phyloP scores from a whole-genome alignment of 2,113 vertebrate genomes.

The Melanotaenia duboulayi region DNA sequence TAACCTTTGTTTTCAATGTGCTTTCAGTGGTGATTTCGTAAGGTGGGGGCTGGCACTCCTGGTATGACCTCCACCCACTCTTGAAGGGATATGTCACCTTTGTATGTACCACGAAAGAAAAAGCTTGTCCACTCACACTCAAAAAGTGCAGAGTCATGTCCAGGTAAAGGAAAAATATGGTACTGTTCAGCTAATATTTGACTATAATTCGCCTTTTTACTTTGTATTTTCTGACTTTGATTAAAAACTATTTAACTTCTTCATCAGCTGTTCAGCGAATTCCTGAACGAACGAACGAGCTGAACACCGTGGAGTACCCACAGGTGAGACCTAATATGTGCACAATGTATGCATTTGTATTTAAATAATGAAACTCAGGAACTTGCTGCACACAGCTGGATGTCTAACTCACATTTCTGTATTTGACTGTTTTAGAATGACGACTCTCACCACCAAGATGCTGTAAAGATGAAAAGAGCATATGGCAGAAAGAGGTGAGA shows the following conservation, averaged over 20 bases:
- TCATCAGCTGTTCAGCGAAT: constrained; percentile 56
- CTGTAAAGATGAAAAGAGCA: constrained; percentile 73
- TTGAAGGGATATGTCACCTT: constrained; percentile 68
- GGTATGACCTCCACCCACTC: constrained; percentile 65
- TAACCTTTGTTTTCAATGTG: neutral
- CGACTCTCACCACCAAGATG: constrained; percentile 39
- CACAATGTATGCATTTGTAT: neutral
- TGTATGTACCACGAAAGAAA: constrained; percentile 76
- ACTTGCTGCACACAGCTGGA: neutral
- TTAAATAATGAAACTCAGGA: constrained; percentile 5
- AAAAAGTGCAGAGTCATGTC: constrained; percentile 53
- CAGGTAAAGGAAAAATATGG: constrained; percentile 49
- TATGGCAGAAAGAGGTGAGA: constrained; percentile 77
- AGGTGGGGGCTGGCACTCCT: constrained; percentile 5
- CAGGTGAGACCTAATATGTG: constrained; percentile 49
- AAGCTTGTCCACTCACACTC: constrained; percentile 72
- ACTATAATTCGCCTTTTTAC: neutral
- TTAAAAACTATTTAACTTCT: neutral
- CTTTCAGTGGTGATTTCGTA: constrained; percentile 36
- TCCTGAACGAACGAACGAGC: constrained; percentile 54
- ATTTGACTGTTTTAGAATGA: constrained; percentile 67
- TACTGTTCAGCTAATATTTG: neutral
- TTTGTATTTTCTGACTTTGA: neutral
- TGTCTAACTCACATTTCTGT: constrained; percentile 25
- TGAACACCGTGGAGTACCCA: constrained; percentile 26